Conservation (phyloP, 2,797 vertebrate genomes). For the Poeciliopsis paucimaculata region DNA sequence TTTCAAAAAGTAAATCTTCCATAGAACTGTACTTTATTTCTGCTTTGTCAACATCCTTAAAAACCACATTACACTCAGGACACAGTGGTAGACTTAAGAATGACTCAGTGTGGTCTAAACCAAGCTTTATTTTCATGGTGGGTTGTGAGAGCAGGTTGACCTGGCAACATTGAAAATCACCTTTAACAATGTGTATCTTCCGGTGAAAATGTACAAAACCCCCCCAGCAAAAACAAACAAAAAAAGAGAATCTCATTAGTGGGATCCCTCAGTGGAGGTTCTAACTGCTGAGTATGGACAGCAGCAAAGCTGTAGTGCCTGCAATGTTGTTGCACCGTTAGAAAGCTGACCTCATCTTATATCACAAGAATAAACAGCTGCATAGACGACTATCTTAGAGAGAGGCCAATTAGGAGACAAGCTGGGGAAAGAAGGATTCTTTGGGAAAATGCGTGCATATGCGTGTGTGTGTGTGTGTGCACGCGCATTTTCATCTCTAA, state of each 20-base stretch:
- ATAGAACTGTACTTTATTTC: neutral
- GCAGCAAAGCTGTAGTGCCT: slow-evolving; percentile 20
- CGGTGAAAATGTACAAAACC: neutral
- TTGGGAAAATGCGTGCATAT: slow-evolving; percentile 9
- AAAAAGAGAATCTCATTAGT: neutral
- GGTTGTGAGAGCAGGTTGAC: neutral
- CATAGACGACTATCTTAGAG: slow-evolving; percentile 40
- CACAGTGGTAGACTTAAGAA: neutral
- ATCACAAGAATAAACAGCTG: slow-evolving; percentile 56
- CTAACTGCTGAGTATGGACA: slow-evolving; percentile 23
- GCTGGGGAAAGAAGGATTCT: slow-evolving; percentile 44
- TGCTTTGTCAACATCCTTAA: neutral
- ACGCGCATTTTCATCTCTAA: neutral
- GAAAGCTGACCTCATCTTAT: slow-evolving; percentile 50
- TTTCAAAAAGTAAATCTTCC: neutral
- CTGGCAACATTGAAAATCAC: neutral
- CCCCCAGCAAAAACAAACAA: neutral
- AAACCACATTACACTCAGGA: neutral
- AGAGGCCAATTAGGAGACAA: slow-evolving; percentile 58
- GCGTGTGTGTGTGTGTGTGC: neutral
- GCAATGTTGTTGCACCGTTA: slow-evolving; percentile 33
- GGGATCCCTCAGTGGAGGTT: neutral
- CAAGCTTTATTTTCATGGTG: neutral
- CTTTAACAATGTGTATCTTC: neutral
- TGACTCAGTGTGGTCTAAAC: no score